phyloP scores from a whole-genome alignment of 1,140 invertebrate genomes.

The Vanessa atalanta region DNA sequence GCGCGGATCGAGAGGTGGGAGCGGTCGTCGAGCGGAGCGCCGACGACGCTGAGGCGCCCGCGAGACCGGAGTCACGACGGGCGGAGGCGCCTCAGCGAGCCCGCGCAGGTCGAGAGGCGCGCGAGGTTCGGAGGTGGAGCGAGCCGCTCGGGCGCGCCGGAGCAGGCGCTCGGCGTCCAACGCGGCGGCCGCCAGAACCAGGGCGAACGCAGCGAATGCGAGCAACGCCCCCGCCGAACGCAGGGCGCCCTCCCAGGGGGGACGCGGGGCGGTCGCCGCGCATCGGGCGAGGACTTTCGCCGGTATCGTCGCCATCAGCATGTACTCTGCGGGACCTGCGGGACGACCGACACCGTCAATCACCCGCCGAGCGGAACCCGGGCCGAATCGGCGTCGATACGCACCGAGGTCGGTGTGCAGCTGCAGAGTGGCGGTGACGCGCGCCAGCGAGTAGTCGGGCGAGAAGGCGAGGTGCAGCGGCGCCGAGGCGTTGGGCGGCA shows the following conservation, averaged over 20 bases:
- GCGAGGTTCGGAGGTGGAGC: conserved; percentile 36
- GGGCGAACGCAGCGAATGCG: conserved; percentile 50
- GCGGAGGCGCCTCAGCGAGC: conserved; percentile 20
- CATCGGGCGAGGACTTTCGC: conserved; percentile 88
- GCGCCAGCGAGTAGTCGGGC: conserved; percentile 94
- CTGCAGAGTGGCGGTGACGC: conserved; percentile 84
- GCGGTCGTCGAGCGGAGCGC: conserved; percentile 37
- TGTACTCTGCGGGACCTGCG: conserved; percentile 81
- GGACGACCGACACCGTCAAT: conserved; percentile 22
- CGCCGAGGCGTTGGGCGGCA: conserved; percentile 90
- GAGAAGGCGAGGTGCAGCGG: conserved; percentile 96
- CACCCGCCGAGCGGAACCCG: not conserved
- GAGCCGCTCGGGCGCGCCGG: conserved; percentile 45
- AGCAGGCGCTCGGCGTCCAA: conserved; percentile 58
- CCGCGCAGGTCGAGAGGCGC: conserved; percentile 51
- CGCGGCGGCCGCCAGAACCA: conserved; percentile 51
- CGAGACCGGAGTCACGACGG: conserved; percentile 22
- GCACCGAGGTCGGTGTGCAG: conserved; percentile 77
- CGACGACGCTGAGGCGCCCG: conserved; percentile 32
- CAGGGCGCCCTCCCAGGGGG: conserved; percentile 87
- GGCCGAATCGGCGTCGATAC: not conserved
- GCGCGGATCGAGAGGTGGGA: conserved; percentile 43
- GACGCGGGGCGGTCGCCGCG: conserved; percentile 84
- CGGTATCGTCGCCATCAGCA: conserved; percentile 91
- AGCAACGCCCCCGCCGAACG: conserved; percentile 45